Evolutionary conservation across 2,113 vertebrate species (phyloP), one percentile per base, ranked within the genome.

Genomic region (Gopherus flavomarginatus): DNA sequence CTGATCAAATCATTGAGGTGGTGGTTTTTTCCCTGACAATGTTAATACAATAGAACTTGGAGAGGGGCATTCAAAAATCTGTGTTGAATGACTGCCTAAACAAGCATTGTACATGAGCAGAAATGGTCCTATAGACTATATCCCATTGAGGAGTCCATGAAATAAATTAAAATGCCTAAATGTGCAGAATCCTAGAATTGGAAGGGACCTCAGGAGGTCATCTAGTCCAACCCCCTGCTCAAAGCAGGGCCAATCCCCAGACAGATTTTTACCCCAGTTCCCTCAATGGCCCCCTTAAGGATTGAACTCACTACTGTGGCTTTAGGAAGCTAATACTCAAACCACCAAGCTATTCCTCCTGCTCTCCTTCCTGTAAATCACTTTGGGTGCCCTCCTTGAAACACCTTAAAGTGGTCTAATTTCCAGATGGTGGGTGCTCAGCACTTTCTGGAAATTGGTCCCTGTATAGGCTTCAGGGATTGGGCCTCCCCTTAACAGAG

Each of bases 351-450:
- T 1, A 49, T 49, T 11, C 47, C 47, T 49, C 10, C 47, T 11
- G 1, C 10, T 49, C 47, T 49, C 47, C 47, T 49, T 11, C 47
- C 47, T 11, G 11, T 49, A 65, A 83, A 14, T 42, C 2, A 0
- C 72, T 79, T 90, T 69, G 65, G 17, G 8, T n/a, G 65, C 35
- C 35, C 35, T 69, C 65, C 65, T 69, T 38, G 65, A n/a, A 38
- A 42, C 4, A 27, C 21, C 53, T 38, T 38, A 50, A 31, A 77
- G 42, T n/a, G 17, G 9, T 31, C 75, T 47, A 44, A 11, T 26
- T 53, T 56, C 52, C 52, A 82, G 35, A 5, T 13, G 52, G 53
- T 4, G 22, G 22, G 52, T 82, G 88, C 80, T 90, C 62, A 87
- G 5, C 26, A 65, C 24, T 47, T 81, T 31, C 72, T 62, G 29